These are phyloP conservation scores for Ophthalmolycus amberensis DNA, from an alignment of 2,113 vertebrate species.

Conservation along the genomic window DNA sequence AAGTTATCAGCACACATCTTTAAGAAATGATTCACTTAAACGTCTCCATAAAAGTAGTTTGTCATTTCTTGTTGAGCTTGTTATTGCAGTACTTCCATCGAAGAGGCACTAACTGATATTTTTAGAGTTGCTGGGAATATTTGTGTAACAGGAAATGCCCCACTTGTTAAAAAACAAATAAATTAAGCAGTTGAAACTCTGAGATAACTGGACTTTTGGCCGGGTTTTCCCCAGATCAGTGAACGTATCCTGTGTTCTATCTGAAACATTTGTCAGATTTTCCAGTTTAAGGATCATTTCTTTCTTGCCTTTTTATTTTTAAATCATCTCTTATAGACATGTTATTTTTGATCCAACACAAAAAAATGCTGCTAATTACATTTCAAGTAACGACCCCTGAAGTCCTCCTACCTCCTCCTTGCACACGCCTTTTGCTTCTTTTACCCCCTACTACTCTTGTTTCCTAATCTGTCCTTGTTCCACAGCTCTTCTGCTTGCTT, in stretches of 20 bases:
- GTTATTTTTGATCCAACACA: too few species aligned
- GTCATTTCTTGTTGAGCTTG: not conserved
- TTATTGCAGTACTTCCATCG: not conserved
- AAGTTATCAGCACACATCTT: not conserved
- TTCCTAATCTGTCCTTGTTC: not conserved
- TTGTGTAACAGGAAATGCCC: slow-evolving; percentile 71
- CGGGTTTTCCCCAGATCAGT: slow-evolving; percentile 19
- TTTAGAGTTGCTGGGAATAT: slow-evolving; percentile 51
- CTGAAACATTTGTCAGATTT: not conserved
- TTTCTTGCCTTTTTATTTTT: too few species aligned
- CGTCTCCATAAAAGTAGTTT: not conserved
- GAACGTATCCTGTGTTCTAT: slow-evolving; percentile 22
- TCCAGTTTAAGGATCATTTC: not conserved
- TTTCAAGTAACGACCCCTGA: not conserved
- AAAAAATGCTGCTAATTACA: not conserved
- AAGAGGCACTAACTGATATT: slow-evolving; percentile 23
- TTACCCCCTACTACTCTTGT: not conserved
- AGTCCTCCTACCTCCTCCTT: not conserved
- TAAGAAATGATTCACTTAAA: slow-evolving; percentile 7
- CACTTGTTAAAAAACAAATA: slow-evolving; percentile 22
- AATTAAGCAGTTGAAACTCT: slow-evolving; percentile 1
- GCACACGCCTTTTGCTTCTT: not conserved
- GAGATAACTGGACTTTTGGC: not conserved
- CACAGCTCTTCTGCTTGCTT: not conserved
- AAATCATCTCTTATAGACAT: too few species aligned